A percentile compares a stretch with the other conserved stretches of the same genome.
phyloP scores from a whole-genome alignment of 2,888 invertebrate genomes.

The Pseudoips prasinana region DNA sequence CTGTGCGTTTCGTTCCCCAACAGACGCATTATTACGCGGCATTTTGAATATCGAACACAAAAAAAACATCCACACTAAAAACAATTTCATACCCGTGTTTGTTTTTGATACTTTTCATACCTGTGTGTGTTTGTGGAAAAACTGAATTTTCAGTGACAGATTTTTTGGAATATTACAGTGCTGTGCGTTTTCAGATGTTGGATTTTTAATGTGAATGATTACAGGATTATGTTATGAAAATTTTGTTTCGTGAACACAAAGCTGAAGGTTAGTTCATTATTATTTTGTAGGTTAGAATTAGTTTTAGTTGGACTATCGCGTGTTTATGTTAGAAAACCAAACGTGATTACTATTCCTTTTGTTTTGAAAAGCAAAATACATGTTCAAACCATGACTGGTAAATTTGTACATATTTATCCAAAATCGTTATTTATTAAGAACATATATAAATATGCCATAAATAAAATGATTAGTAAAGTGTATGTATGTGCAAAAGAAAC shows the following conservation, averaged over 20 bases:
- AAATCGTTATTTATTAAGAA: too few relatives aligned
- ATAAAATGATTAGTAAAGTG: too few relatives aligned
- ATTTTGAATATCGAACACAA: conserved; percentile 50
- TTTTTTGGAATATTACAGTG: conserved; percentile 21
- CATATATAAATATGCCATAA: too few relatives aligned
- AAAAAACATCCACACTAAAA: conserved; percentile 17
- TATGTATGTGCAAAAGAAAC: too few relatives aligned
- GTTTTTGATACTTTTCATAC: conserved; percentile 15
- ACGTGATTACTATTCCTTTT: conserved; percentile 19
- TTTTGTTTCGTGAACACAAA: conserved; percentile 36
- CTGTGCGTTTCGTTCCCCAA: conserved; percentile 21
- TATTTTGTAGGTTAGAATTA: conserved; percentile 8
- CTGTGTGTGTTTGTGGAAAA: conserved; percentile 17
- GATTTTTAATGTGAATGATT: conserved; percentile 38
- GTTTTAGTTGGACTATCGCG: conserved; percentile 10
- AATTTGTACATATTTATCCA: too few relatives aligned
- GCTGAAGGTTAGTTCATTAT: conserved; percentile 29
- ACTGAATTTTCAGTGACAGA: conserved; percentile 4
- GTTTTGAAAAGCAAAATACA: conserved; percentile 13
- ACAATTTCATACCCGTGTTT: conserved; percentile 14
- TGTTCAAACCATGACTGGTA: too few relatives aligned
- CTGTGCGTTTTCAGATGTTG: conserved; percentile 28
- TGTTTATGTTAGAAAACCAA: conserved; percentile 4
- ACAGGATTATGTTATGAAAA: conserved; percentile 38
- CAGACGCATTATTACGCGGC: conserved; percentile 41